Percentiles rank a stretch among this genome's conserved stretches.
Conservation (phyloP, 2,888 invertebrate genomes). For the Tipula confusa region DNA sequence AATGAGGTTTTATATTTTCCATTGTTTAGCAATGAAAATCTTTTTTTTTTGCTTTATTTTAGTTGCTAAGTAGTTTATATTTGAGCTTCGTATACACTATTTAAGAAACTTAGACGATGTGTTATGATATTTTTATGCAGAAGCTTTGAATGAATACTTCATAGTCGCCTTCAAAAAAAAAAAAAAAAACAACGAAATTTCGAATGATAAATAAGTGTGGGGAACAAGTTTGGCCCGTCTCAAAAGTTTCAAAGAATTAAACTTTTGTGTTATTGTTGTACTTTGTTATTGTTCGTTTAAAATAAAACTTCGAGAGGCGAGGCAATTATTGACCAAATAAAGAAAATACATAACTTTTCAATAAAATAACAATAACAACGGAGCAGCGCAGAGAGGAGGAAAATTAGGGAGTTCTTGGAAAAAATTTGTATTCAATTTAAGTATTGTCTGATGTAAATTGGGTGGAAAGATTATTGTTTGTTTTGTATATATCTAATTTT, state of each 20-base stretch:
- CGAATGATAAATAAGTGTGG: neutral
- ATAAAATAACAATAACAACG: neutral
- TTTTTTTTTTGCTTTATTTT: neutral
- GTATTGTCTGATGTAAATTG: constrained; percentile 25
- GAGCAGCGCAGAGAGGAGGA: neutral
- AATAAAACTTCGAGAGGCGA: neutral
- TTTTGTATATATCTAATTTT: neutral
- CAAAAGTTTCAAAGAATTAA: neutral
- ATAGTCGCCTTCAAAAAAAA: neutral
- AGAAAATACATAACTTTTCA: neutral
- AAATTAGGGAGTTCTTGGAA: neutral
- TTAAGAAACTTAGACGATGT: neutral
- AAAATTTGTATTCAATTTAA: constrained; percentile 25
- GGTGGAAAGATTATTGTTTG: constrained; percentile 12
- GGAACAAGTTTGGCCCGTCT: neutral
- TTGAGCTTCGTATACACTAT: neutral
- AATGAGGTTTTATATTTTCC: neutral
- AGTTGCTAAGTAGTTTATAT: neutral
- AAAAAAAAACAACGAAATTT: neutral
- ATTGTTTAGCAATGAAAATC: too few relatives aligned
- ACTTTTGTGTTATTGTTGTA: neutral
- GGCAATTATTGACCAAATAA: constrained; percentile 25
- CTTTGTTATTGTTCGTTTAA: neutral
- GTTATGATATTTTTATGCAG: neutral
- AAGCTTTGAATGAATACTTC: neutral